Evolutionary conservation across 2,113 vertebrate genomes (phyloP), one percentile per base, ranked within the genome.

Genomic region (Corythornis cristatus): DNA sequence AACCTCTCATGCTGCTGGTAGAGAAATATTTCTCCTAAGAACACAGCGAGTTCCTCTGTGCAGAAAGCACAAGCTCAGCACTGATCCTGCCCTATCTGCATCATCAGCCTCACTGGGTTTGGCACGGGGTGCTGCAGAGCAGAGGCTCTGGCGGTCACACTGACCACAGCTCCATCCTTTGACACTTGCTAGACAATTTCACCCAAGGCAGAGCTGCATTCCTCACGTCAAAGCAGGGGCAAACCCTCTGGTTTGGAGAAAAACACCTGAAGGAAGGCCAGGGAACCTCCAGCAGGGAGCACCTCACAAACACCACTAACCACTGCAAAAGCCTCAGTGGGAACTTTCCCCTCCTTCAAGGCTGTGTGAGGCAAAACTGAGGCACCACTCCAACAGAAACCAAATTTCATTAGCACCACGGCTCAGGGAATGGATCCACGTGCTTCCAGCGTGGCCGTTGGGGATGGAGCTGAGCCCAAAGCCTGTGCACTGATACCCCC

Each of bases 361-460:
- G 7, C 9, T 0, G 7, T 31, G 42, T 0, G 1, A 15, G 50
- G 64, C 17, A 18, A 68, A 62, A 46, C 7, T 0, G 1, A 58
- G 68, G 37, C 76, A 58, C 51, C 4, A 13, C 26, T 65, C 56
- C 76, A 71, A 22, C 5, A 51, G 28, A 80, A 95, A 68, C 48
- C 35, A 11, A 84, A 68, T 18, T 4, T 4, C 14, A 3, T 20
- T 8, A 50, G 51, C 1, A 0, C 11, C 75, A 68, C n/a, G 43
- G 15, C 25, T 12, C 78, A 1, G 73, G 70, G 65, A 67, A 75
- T 0, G 53, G 68, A 58, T 53, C 45, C 5, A 1, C 28, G 6
- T 4, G 53, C 66, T 62, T 37, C 89, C 70, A 74, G 77, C 51
- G 1, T 1, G 68, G 89, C 29, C 2, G 1, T 8, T 7, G 3